A percentile compares a stretch with the other conserved stretches of the same genome.
Conservation (phyloP, 2,113 vertebrate genomes). For the Corythaeola cristata region DNA sequence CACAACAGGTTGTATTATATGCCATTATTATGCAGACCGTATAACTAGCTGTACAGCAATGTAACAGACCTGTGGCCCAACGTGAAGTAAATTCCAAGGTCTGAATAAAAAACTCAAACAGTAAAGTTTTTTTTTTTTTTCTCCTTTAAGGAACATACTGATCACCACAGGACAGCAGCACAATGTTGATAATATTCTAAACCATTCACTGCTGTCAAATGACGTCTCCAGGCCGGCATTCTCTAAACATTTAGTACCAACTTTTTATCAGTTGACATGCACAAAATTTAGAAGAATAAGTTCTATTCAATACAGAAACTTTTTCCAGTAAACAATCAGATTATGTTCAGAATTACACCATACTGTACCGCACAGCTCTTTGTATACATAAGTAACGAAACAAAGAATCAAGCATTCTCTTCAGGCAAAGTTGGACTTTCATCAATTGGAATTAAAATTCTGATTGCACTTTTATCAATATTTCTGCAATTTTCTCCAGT, state of each 20-base stretch:
- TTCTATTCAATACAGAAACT: neutral
- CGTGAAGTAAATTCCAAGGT: fast-evolving
- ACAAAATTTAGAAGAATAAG: neutral
- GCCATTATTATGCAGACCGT: neutral
- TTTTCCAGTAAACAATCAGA: neutral
- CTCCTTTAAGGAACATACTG: neutral
- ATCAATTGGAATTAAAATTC: neutral
- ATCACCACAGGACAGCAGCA: neutral
- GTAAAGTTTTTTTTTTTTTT: neutral
- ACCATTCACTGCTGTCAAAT: neutral
- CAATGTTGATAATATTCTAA: fast-evolving
- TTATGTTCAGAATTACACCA: neutral
- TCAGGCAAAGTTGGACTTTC: neutral
- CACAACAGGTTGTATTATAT: neutral
- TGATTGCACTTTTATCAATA: neutral
- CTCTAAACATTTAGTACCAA: neutral
- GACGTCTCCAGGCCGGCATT: neutral
- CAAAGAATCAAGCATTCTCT: fast-evolving
- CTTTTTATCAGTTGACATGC: neutral
- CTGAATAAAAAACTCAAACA: neutral
- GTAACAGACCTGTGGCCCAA: too few species aligned
- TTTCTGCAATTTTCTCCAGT: too few species aligned
- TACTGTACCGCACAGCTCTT: neutral
- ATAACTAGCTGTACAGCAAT: neutral
- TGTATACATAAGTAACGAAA: neutral